These are phyloP conservation scores for Mastacembelus armatus DNA, from an alignment of 2,797 vertebrate species.

Conservation along the genomic window DNA sequence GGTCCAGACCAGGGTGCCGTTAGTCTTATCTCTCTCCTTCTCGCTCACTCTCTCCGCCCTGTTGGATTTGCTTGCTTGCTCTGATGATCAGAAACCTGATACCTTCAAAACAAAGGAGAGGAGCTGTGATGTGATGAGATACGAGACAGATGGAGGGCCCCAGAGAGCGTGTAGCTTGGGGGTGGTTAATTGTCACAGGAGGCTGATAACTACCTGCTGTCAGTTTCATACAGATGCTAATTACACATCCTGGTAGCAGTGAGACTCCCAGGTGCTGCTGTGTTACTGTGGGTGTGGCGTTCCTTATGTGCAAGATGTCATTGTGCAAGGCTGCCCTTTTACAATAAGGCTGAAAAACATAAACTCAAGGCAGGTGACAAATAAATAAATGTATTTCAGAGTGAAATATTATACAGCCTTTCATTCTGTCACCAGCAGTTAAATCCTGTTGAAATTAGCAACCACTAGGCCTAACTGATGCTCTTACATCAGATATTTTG, in stretches of 20 bases:
- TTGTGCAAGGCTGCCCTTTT: no score
- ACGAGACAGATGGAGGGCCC: constrained; percentile 32
- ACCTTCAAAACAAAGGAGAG: constrained; percentile 43
- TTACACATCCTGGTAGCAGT: constrained; percentile 27
- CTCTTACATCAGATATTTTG: no score
- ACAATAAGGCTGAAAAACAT: no score
- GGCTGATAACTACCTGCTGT: constrained; percentile 16
- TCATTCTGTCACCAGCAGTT: no score
- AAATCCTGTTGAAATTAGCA: no score
- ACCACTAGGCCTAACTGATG: no score
- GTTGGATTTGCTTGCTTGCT: constrained; percentile 30
- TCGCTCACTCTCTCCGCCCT: no score
- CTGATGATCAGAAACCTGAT: constrained; percentile 42
- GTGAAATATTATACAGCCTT: no score
- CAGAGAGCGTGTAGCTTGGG: constrained; percentile 16
- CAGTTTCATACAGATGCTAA: constrained; percentile 44
- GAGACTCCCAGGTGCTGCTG: constrained; percentile 3
- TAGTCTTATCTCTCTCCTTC: constrained; percentile 25
- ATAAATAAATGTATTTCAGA: no score
- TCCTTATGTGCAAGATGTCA: neutral
- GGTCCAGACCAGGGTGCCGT: constrained; percentile 24
- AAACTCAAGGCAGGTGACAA: no score
- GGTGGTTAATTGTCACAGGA: constrained; percentile 35
- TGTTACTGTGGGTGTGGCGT: neutral
- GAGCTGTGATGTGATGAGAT: constrained; percentile 51